phyloP scores from a whole-genome alignment of 2,888 invertebrate species.

The Drosophila colorata region DNA sequence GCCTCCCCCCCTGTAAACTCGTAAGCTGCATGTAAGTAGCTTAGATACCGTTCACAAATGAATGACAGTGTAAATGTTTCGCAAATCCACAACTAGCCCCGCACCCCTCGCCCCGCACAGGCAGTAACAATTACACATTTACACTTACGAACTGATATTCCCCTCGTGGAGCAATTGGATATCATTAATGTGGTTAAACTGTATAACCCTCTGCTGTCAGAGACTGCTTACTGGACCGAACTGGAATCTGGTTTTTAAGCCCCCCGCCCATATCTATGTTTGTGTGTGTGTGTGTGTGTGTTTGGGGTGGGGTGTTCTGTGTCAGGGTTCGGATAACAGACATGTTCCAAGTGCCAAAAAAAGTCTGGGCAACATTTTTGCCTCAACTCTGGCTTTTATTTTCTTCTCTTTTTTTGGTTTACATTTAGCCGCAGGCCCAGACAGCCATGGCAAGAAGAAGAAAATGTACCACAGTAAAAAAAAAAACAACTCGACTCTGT shows the following conservation, averaged over 20 bases:
- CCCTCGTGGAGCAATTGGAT: constrained; percentile 29
- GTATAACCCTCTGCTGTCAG: constrained; percentile 51
- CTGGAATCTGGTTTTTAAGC: constrained; percentile 7
- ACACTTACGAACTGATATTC: constrained; percentile 28
- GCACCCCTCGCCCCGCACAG: not conserved
- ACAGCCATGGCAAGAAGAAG: constrained; percentile 14
- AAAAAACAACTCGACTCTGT: constrained; percentile 56
- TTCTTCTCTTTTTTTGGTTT: constrained; percentile 23
- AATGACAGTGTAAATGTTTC: constrained; percentile 58
- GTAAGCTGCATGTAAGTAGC: constrained; percentile 26
- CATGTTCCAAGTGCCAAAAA: constrained; percentile 65
- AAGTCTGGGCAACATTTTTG: constrained; percentile 52
- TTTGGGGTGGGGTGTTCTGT: constrained; percentile 11
- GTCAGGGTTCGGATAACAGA: constrained; percentile 28
- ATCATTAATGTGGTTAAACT: constrained; percentile 74
- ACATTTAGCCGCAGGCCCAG: constrained; percentile 24
- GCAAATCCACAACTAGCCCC: constrained; percentile 45
- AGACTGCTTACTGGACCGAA: constrained; percentile 29
- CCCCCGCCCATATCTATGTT: not conserved
- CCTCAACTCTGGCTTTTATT: constrained; percentile 25
- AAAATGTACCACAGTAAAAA: constrained; percentile 37
- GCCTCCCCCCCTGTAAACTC: not conserved
- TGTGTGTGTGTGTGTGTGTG: constrained; percentile 7
- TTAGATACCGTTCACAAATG: constrained; percentile 43
- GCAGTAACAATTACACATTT: constrained; percentile 66